Conservation (phyloP, 1,140 invertebrate species). For the Popillia japonica region DNA sequence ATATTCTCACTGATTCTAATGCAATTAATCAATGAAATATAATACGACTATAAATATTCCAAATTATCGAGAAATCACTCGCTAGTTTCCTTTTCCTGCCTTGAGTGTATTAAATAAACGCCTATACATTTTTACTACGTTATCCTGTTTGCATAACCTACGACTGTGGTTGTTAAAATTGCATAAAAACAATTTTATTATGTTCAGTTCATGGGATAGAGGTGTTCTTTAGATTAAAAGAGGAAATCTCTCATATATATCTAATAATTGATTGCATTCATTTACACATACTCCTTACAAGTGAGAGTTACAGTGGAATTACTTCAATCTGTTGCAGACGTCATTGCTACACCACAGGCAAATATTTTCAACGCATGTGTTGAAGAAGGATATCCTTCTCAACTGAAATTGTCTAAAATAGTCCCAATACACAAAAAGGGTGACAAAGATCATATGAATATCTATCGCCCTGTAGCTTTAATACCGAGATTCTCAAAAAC, state of each 20-base stretch:
- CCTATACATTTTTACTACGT: background rate
- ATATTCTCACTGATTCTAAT: background rate
- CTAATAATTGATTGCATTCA: background rate
- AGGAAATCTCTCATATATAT: background rate
- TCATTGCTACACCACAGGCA: too few relatives aligned
- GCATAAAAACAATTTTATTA: constrained; percentile 26
- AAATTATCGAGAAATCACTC: constrained; percentile 14
- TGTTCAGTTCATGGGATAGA: constrained; percentile 16
- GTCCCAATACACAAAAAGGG: too few relatives aligned
- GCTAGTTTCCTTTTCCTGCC: constrained; percentile 24
- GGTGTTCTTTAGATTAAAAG: background rate
- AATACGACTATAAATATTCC: background rate
- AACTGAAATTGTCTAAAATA: too few relatives aligned
- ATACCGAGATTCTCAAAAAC: too few relatives aligned
- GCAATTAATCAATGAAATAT: constrained; percentile 1
- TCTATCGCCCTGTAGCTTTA: too few relatives aligned
- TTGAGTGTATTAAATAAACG: background rate
- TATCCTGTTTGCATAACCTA: constrained; percentile 27
- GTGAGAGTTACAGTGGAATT: too few relatives aligned
- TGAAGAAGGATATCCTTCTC: too few relatives aligned
- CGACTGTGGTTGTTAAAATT: constrained; percentile 10
- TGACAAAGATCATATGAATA: too few relatives aligned
- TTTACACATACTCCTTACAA: background rate
- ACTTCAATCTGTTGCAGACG: too few relatives aligned
- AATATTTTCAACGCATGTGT: too few relatives aligned